A percentile compares a stretch with the other conserved stretches of the same genome.
These are phyloP conservation scores for Cynodonichthys magdalenae DNA, from an alignment of 2,797 vertebrate species.

Conservation along the genomic window DNA sequence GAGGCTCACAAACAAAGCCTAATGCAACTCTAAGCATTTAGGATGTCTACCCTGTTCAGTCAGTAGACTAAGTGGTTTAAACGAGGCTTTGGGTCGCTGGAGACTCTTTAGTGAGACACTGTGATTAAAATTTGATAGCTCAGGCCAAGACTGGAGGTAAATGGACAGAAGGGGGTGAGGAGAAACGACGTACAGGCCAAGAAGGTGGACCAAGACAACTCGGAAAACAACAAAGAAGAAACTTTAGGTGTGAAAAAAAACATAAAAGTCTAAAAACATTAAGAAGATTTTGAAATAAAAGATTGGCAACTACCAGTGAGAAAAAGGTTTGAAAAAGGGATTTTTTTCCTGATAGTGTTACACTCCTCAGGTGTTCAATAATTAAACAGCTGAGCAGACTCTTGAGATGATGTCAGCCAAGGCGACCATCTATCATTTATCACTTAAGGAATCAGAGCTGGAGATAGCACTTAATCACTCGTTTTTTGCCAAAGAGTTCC, in stretches of 20 bases:
- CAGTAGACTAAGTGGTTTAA: conserved; percentile 63
- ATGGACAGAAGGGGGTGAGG: conserved; percentile 24
- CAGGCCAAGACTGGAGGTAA: conserved; percentile 44
- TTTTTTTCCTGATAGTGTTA: conserved; percentile 39
- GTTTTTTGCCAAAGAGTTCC: conserved; percentile 32
- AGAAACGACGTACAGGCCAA: conserved; percentile 18
- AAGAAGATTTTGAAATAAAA: conserved; percentile 2
- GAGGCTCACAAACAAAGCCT: conserved; percentile 30
- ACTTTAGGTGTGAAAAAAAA: conserved; percentile 4
- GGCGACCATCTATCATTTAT: conserved; percentile 65
- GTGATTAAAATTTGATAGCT: conserved; percentile 72
- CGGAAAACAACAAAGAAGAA: neutral
- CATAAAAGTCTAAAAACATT: conserved; percentile 1
- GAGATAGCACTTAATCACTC: conserved; percentile 62
- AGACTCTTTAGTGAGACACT: conserved; percentile 65
- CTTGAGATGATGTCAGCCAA: conserved; percentile 58
- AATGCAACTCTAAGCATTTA: conserved; percentile 49
- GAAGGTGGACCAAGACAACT: conserved; percentile 5
- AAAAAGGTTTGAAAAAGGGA: conserved; percentile 32
- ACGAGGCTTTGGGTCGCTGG: conserved; percentile 53
- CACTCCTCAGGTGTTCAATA: conserved; percentile 59
- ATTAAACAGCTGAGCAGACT: conserved; percentile 61
- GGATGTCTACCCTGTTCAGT: conserved; percentile 48
- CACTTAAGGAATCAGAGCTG: conserved; percentile 52
- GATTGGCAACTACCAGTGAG: conserved; percentile 17